phyloP scores from a whole-genome alignment of 2,113 vertebrate genomes.

The Egretta garzetta region DNA sequence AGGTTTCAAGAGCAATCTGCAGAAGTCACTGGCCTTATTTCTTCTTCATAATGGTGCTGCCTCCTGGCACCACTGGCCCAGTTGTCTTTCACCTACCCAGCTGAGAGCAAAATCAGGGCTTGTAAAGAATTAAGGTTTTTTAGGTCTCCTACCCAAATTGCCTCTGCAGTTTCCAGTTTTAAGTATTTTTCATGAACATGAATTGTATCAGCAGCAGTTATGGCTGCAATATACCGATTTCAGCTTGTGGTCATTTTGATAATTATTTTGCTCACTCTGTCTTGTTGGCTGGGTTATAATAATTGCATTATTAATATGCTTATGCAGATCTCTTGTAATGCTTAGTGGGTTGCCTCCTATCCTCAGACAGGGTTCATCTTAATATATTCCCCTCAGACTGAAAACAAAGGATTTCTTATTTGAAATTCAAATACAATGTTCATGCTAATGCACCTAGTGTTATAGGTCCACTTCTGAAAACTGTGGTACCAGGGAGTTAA shows the following conservation, averaged over 20 bases:
- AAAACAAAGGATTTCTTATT: not conserved
- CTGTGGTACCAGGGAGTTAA: not conserved
- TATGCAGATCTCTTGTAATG: not conserved
- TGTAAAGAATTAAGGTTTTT: not conserved
- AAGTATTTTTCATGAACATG: not conserved
- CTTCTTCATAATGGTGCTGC: not conserved
- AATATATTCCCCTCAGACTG: not conserved
- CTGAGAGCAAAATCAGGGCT: not conserved
- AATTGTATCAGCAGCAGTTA: not conserved
- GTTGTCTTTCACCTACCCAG: not conserved
- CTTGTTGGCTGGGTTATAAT: not conserved
- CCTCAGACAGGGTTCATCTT: not conserved
- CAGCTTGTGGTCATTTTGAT: not conserved
- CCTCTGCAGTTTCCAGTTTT: not conserved
- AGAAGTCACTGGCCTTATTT: not conserved
- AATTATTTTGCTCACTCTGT: not conserved
- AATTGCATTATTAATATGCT: constrained; percentile 1
- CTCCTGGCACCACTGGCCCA: not conserved
- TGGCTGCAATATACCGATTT: not conserved
- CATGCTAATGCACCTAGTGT: not conserved
- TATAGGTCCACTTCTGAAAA: not conserved
- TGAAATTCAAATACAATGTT: not conserved
- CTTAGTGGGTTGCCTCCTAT: not conserved
- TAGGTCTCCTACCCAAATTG: not conserved
- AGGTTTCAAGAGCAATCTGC: not conserved